Evolutionary conservation across 1,140 invertebrate genomes (phyloP).

Genomic region (Trinorchestia longiramus): DNA sequence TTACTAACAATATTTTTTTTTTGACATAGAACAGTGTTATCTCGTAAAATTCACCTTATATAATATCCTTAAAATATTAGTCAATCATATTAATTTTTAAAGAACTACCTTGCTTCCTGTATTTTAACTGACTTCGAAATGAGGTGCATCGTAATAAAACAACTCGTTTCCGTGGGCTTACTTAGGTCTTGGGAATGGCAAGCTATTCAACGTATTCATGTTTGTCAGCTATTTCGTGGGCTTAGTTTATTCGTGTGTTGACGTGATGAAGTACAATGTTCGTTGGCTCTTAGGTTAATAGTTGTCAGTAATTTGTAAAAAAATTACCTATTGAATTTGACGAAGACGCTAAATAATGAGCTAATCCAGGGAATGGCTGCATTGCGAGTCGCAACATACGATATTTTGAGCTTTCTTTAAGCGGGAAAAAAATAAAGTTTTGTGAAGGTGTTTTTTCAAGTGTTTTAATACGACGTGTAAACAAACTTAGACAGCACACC

Average conservation of each 20-base stretch:
- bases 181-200: too few species aligned
- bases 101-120: neutral
- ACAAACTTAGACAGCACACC: too few species aligned
- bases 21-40: neutral
- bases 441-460: too few species aligned
- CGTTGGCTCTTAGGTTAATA: neutral
- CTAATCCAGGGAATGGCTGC: too few species aligned
- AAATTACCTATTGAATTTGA: neutral
- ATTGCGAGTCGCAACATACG: too few species aligned
- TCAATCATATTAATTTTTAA: neutral
- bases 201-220: neutral
- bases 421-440: too few species aligned
- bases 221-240: neutral
- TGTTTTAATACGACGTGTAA: too few species aligned
- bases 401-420: too few species aligned
- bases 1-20: neutral
- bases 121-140: neutral
- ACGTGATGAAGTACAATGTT: neutral
- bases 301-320: neutral
- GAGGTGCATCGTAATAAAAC: neutral
- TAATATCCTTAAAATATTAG: neutral
- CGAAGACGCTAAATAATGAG: too few species aligned
- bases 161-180: neutral
- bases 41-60: neutral
- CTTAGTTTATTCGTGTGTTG: neutral